Evolutionary conservation across 2,113 vertebrate genomes (phyloP).

Genomic region (Corydoras sp.): DNA sequence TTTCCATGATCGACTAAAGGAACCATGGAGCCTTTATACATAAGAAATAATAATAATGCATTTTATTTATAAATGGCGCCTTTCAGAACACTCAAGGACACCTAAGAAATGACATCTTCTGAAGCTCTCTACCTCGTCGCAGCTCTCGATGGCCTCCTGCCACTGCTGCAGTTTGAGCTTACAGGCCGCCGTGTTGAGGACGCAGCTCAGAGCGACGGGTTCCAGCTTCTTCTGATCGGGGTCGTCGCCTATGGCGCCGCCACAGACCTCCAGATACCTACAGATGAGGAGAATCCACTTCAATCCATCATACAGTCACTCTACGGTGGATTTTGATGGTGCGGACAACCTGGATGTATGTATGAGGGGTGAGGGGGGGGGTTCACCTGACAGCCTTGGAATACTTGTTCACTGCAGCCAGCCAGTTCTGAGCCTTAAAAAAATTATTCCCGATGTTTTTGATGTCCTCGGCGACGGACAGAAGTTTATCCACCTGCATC

Average conservation of each 20-base stretch:
- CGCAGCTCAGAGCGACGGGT: slow-evolving; percentile 76
- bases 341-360: too few species aligned
- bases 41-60: too few species aligned
- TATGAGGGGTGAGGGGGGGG: background rate
- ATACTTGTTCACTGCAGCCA: slow-evolving; percentile 82
- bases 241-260: slow-evolving; percentile 63
- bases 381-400: slow-evolving; percentile 87
- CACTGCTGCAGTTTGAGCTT: slow-evolving; percentile 83
- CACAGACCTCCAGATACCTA: slow-evolving; percentile 82
- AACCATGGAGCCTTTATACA: too few species aligned
- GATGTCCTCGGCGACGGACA: slow-evolving; percentile 81
- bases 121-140: slow-evolving; percentile 71
- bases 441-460: slow-evolving; percentile 92
- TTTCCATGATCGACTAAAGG: too few species aligned
- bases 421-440: slow-evolving; percentile 92
- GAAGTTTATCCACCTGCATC: slow-evolving; percentile 78
- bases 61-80: too few species aligned
- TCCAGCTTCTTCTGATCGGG: slow-evolving; percentile 70
- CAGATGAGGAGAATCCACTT: background rate
- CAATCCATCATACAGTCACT: too few species aligned
- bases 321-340: background rate
- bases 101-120: too few species aligned
- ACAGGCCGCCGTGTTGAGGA: slow-evolving; percentile 87
- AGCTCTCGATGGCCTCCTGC: slow-evolving; percentile 85
- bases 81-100: too few species aligned